These are phyloP conservation scores for Drosophila kepulauana DNA, from an alignment of 1,140 invertebrate species.

Conservation along the genomic window DNA sequence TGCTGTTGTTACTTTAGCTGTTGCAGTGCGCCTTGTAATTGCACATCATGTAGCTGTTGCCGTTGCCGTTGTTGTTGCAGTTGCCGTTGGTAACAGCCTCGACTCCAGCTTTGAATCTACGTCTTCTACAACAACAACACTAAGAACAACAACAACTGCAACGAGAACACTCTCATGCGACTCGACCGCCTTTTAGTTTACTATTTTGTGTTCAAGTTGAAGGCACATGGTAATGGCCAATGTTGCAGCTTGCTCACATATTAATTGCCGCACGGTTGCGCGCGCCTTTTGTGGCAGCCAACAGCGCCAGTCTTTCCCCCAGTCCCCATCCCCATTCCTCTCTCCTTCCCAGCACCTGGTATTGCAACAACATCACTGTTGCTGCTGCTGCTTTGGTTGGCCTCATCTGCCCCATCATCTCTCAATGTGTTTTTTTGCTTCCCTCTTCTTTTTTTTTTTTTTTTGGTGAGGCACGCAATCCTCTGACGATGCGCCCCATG, in stretches of 20 bases:
- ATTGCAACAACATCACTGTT: background rate
- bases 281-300: slow-evolving; percentile 72
- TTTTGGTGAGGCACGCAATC: slow-evolving; percentile 21
- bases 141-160: background rate
- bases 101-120: slow-evolving; percentile 14
- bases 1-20: slow-evolving; percentile 39
- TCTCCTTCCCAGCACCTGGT: background rate
- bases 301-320: background rate
- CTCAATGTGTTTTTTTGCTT: background rate
- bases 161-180: background rate
- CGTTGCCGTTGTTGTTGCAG: slow-evolving; percentile 60
- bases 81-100: slow-evolving; percentile 63
- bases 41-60: slow-evolving; percentile 82
- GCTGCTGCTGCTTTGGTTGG: background rate
- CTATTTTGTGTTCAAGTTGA: slow-evolving; percentile 84
- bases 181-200: slow-evolving; percentile 73
- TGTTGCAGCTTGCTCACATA: slow-evolving; percentile 82
- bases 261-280: slow-evolving; percentile 82
- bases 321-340: background rate
- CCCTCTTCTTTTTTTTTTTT: slow-evolving; percentile 1
- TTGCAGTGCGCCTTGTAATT: slow-evolving; percentile 78
- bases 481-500: slow-evolving; percentile 44
- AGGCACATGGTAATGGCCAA: slow-evolving; percentile 82
- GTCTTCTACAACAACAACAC: background rate
- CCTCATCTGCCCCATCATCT: slow-evolving; percentile 5